Evolutionary conservation across 2,113 vertebrate genomes (phyloP), one percentile per base, ranked within the genome.

Genomic region (Corythaixoides concolor): DNA sequence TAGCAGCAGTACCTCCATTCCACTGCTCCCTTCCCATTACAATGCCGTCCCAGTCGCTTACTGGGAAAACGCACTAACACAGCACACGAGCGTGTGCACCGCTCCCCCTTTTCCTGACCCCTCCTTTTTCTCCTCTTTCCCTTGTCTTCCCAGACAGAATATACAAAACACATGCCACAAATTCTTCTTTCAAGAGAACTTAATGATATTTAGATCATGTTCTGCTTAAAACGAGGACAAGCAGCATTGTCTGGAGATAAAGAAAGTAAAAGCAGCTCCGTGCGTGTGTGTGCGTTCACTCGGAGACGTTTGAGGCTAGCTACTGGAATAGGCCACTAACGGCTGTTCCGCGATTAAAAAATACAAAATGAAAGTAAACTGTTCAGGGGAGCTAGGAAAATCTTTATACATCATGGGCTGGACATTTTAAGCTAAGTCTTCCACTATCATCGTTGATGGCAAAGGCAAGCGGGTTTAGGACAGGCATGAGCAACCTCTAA

Each of bases 341-440:
- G 73, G 45, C 62, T 41, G 19, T 3, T 75, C 30, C 41, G 27
- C 39, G 49, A 32, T 45, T 78, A 60, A n/a, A 68, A 95, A 91
- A 70, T 6, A 49, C 35, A 41, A 41, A 72, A 24, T 4, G 0
- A 27, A 86, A 39, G 27, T 21, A 53, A 81, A 64, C 39, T 20
- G 47, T 6, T 64, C 9, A n/a, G 28, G 60, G 74, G 53, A 39
- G 4, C 56, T 11, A 32, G 17, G 21, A 37, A 41, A 60, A 89
- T 52, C 49, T 56, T 56, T 28, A 12, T 1, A 8, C 0, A 0
- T 24, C 63, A 30, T 1, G 14, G 6, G 22, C 11, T 59, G 41
- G 32, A 55, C 13, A 4, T 49, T 66, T 73, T 23, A 58, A 81
- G 41, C 8, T 22, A 49, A 69, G 11, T 37, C 33, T 28, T 79